Conservation (phyloP, 2,888 invertebrate species). For the Syrista parreyssii region DNA sequence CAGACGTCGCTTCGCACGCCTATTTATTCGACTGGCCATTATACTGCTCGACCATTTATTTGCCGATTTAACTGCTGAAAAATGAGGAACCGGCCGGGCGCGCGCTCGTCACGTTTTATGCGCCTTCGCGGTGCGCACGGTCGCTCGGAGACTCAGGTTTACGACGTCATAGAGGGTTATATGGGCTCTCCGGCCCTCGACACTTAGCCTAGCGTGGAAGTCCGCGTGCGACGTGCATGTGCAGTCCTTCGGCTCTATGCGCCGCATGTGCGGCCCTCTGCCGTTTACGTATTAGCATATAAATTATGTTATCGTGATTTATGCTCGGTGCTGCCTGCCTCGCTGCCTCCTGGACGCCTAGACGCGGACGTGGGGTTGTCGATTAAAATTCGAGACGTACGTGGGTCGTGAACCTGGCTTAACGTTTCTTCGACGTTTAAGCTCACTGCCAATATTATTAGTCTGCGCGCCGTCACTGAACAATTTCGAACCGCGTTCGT, state of each 20-base stretch:
- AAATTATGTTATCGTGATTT: constrained; percentile 65
- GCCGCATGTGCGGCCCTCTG: constrained; percentile 2
- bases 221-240: constrained; percentile 27
- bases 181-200: constrained; percentile 8
- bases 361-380: constrained; percentile 35
- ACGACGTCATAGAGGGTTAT: constrained; percentile 32
- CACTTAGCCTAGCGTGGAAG: constrained; percentile 3
- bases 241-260: background rate
- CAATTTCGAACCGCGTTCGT: background rate
- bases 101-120: constrained; percentile 15
- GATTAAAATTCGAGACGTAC: constrained; percentile 46
- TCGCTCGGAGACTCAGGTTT: constrained; percentile 35
- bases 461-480: background rate
- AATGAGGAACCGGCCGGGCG: constrained; percentile 14
- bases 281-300: constrained; percentile 57
- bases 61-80: constrained; percentile 40
- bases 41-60: constrained; percentile 20
- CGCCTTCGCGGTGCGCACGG: constrained; percentile 26
- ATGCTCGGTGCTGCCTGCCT: constrained; percentile 39
- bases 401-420: background rate
- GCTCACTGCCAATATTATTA: background rate
- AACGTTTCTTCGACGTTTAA: background rate
- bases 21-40: background rate
- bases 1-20: constrained; percentile 28
- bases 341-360: constrained; percentile 11